These are phyloP conservation scores for Eupithecia exiguata DNA, from an alignment of 2,888 invertebrate genomes.

Conservation along the genomic window DNA sequence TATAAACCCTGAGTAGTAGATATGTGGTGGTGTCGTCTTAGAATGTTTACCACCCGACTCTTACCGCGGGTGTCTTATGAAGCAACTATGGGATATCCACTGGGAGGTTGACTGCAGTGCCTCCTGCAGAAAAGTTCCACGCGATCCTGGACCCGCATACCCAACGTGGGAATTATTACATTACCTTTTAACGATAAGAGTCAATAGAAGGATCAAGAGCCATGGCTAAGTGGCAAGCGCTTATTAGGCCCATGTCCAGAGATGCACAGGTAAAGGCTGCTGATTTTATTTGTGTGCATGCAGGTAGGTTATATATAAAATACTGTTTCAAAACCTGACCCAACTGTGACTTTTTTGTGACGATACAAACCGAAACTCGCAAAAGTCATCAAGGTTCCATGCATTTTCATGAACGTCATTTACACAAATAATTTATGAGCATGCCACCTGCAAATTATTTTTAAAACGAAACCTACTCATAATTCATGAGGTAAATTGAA, in stretches of 20 bases:
- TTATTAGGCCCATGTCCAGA: neutral
- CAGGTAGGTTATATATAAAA: neutral
- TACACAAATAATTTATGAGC: constrained; percentile 39
- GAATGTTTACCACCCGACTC: too few relatives aligned
- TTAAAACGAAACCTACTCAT: constrained; percentile 35
- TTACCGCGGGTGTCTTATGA: neutral
- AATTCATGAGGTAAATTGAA: constrained; percentile 12
- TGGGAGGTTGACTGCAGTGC: neutral
- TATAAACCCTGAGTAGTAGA: neutral
- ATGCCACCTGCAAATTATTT: constrained; percentile 28
- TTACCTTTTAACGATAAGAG: neutral
- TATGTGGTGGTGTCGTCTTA: neutral
- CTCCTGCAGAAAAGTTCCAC: neutral
- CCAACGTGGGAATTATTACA: neutral
- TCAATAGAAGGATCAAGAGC: neutral
- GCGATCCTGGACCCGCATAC: neutral
- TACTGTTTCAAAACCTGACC: neutral
- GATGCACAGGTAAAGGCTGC: neutral
- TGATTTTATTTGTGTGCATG: neutral
- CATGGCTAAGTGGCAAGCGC: neutral
- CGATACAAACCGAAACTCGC: constrained; percentile 2
- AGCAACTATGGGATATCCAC: neutral
- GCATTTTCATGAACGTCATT: constrained; percentile 52
- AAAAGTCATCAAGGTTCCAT: constrained; percentile 51
- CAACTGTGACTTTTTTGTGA: neutral